These are phyloP conservation scores for Picathartes gymnocephalus DNA, from an alignment of 2,113 vertebrate species.

Conservation along the genomic window DNA sequence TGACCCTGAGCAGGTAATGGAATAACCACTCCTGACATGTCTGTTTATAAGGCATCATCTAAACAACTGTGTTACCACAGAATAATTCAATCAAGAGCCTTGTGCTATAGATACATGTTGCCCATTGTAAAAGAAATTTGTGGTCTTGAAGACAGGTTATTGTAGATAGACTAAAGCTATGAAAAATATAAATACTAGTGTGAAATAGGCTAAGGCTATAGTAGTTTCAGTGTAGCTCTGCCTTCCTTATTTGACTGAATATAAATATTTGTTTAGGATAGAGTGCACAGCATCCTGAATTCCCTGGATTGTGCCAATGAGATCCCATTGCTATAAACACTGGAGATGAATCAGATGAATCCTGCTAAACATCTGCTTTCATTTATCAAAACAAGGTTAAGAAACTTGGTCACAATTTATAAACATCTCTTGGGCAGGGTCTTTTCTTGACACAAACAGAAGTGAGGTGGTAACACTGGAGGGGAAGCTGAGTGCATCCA, in stretches of 20 bases:
- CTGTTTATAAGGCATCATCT: background rate
- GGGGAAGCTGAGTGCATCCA: background rate
- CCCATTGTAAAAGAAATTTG: background rate
- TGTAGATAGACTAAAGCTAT: background rate
- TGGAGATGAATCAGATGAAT: background rate
- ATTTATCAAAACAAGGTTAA: slow-evolving; percentile 37
- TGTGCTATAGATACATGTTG: background rate
- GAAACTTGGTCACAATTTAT: background rate
- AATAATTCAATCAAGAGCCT: background rate
- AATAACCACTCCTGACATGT: background rate
- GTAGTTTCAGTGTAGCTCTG: background rate
- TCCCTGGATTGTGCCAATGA: background rate
- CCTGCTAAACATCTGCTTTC: slow-evolving; percentile 26
- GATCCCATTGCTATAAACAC: background rate
- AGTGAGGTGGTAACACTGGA: background rate
- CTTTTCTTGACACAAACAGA: background rate
- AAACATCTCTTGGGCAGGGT: background rate
- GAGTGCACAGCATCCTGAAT: background rate
- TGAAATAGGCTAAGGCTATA: background rate
- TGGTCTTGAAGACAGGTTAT: background rate
- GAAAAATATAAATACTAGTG: background rate
- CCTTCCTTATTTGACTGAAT: background rate
- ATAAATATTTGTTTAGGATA: background rate
- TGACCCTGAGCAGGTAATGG: background rate
- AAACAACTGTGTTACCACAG: background rate